Base-by-base conservation (phyloP, 2,888 invertebrate genomes). In the Drosophila anomalata region DNA sequence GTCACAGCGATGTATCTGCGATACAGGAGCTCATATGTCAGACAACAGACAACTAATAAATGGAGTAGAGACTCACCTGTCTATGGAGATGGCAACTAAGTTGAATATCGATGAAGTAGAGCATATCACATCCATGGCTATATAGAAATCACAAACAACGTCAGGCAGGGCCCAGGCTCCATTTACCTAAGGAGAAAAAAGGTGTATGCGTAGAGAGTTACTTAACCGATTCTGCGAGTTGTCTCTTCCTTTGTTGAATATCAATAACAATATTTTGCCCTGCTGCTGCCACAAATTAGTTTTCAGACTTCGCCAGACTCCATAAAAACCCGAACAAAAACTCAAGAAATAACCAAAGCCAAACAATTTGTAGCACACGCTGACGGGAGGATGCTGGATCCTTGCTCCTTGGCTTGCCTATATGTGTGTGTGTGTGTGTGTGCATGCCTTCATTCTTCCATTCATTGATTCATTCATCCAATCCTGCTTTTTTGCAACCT, bases 1-100 rank as follows among this genome's bases (percentile, higher is more conserved):
- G 99, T 99, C 82, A 99, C 99, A 76, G 99, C 99, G 89, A 99
- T 98, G 92, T 98, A 99, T 94, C 99, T 99, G 94, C 93, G 92
- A 44, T 11, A 31, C 8, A 79, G 9, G 9, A 52, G 5, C 11
- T 17, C 4, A 12, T 11, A 3, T 2, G 6, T 14, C 8, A 1
- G 14, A 14, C 0, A 14, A 14, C 0, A 14, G 14, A 1, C 5
- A 8, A 29, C 2, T 12, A 6, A 11, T 2, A 12, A 14, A 1
- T 2, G 2, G 7, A n/a, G 6, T 0, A 3, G 11, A 33, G 6
- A 31, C 94, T 94, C 92, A 98, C 98, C 98, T 97, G 94, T 99
- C 98, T 93, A 98, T 96, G 89, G 98, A 98, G 92, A 99, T 99
- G 87, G 98, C 98, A 82, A 98, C 97, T 91, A 98, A 94, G 93